phyloP scores from a whole-genome alignment of 2,797 vertebrate genomes.

The Phoxinus dragarum region DNA sequence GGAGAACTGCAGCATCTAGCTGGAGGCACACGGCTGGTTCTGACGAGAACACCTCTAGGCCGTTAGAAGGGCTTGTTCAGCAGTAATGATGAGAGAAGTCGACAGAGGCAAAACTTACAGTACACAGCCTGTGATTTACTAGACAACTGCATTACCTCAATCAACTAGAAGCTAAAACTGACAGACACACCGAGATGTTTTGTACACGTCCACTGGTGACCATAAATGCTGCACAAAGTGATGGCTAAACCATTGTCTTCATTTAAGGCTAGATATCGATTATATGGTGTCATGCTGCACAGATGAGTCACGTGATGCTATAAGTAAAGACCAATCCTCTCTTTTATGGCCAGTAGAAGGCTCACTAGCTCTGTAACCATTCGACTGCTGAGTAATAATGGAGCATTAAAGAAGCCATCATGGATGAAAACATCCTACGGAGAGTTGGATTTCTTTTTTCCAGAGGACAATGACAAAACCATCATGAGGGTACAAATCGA shows the following conservation, averaged over 20 bases:
- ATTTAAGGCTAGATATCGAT: neutral
- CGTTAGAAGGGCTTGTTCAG: conserved; percentile 17
- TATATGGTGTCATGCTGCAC: neutral
- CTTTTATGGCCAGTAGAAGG: conserved; percentile 13
- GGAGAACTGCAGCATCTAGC: conserved; percentile 27
- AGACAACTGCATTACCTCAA: conserved; percentile 23
- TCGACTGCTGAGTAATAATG: neutral
- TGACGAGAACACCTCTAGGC: conserved; percentile 22
- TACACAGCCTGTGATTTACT: conserved; percentile 6
- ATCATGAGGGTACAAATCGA: neutral
- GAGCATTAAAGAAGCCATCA: neutral
- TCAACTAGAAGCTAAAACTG: neutral
- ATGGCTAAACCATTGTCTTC: neutral
- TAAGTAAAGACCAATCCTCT: conserved; percentile 19
- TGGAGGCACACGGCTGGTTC: conserved; percentile 21
- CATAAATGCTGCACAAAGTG: neutral
- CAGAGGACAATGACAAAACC: neutral
- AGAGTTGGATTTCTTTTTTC: neutral
- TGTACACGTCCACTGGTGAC: neutral
- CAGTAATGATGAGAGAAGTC: conserved; percentile 31
- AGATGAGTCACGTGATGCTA: conserved; percentile 26
- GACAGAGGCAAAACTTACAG: conserved; percentile 9
- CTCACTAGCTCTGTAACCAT: conserved; percentile 1
- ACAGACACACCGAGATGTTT: neutral
- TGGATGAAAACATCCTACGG: neutral